Evolutionary conservation across 2,888 invertebrate genomes (phyloP), one percentile per base, ranked within the genome.

Genomic region (Allophyes oxyacanthae): DNA sequence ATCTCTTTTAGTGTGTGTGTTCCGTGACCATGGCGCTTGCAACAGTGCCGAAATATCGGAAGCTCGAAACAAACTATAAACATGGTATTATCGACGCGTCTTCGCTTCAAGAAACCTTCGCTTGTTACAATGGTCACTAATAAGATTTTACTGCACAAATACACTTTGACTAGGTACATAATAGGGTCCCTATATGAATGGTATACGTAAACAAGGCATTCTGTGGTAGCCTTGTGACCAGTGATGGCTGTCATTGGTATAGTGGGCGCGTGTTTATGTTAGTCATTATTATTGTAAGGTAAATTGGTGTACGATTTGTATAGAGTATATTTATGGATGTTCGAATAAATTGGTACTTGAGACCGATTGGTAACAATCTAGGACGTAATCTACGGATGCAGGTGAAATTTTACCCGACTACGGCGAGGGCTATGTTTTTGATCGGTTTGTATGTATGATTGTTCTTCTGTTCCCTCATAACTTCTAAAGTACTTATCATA

Each of bases 221-320:
- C 32, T 64, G 33, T 49, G 26, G 6, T 25, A 56, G 26, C 62
- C 65, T 62, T 40, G 62, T 44, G 32, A 48, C 48, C 65, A 57
- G 43, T 57, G 65, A 56, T 44, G 48, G 34, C 2, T 10, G 48
- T 32, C 43, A 61, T 20, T 26, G 9, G 36, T 32, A 3, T 28
- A 30, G 36, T 45, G 45, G 34, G 36, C 20, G 32, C 26, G 54
- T 64, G 33, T 48, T 48, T 43, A 46, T 30, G 28, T 20, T 34
- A 14, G 0, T 37, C 11, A 46, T 37, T 26, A 28, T 62, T 20
- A 46, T 37, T 33, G 36, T 33, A 5, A 33, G 9, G 40, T 8
- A n/a, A 26, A 41, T 10, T 41, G 7, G 6, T 28, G 13, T 56
- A 11, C n/a, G 6, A 10, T 33, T 40, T 36, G 36, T 15, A 36